Base-by-base conservation (phyloP, 2,113 vertebrate genomes). In the Noctilio leporinus region DNA sequence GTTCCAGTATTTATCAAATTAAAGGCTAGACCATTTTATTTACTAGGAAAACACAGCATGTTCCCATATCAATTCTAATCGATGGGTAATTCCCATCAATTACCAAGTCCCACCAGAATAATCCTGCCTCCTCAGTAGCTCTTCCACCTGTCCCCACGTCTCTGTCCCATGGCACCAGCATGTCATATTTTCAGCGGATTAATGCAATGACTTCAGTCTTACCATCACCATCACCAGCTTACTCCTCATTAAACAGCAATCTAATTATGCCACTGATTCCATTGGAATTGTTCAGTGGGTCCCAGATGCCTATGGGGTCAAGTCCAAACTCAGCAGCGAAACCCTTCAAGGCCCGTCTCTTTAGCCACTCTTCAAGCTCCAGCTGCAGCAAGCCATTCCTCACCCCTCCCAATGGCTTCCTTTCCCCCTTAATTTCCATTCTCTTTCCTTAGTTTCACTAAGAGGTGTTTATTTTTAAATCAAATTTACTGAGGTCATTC, bases 241-340 rank as follows among this genome's bases (percentile, higher is more conserved):
- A 88, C 35, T 73, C 9, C 77, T 93, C 26, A 89, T 89, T 73
- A 94, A 96, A 40, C 16, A 88, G 38, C 80, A 96, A 91, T 76
- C 20, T 49, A 77, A 77, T 82, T 53, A 45, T 70, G 43, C 69
- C 26, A 62, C 20, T 15, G 9, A 75, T 83, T 92, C 35, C 40
- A 55, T 80, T 80, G 45, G 49, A 95, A 72, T 67, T 90, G 72
- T 86, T 93, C 49, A 22, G 9, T 86, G 51, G 22, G 83, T 95
- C 72, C 55, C 59, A 91, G 47, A 82, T 57, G 59, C n/a, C 47
- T 77, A 59, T 5, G 59, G 43, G 51, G 82, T 91, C 28, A 67
- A 95, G 49, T 87, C 24, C 59, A 94, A 84, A 57, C 70, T 95
- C 93, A 82, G 86, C 51, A 69, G 69, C 53, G 9, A 75, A 55